Conservation (phyloP, 2,113 vertebrate species). For the Neogobius melanostomus region DNA sequence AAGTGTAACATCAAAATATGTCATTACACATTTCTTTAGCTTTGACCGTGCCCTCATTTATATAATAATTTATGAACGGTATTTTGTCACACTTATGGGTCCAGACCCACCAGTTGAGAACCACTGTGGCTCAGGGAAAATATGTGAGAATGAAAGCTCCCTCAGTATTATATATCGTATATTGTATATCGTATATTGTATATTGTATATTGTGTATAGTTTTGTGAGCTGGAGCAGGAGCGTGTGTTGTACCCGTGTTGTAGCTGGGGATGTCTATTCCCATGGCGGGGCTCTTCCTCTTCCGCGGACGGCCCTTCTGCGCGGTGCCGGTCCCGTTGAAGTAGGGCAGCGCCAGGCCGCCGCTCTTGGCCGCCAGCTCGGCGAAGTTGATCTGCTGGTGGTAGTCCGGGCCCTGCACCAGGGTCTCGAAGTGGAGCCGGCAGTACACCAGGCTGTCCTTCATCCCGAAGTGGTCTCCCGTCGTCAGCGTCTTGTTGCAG, state of each 20-base stretch:
- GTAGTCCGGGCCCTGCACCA: conserved; percentile 94
- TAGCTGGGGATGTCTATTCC: conserved; percentile 95
- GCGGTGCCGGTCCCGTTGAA: conserved; percentile 95
- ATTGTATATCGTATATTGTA: no score
- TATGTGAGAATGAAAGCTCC: no score
- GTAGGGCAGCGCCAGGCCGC: conserved; percentile 87
- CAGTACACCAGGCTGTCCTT: conserved; percentile 99
- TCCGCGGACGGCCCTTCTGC: conserved; percentile 96
- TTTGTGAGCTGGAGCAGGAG: no score
- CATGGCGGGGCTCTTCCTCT: conserved; percentile 94
- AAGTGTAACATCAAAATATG: no score
- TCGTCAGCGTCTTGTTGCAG: conserved; percentile 98
- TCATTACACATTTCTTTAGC: no score
- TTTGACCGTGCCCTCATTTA: no score
- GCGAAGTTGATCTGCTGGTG: conserved; percentile 93
- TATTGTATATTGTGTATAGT: no score
- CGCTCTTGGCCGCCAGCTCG: conserved; percentile 94
- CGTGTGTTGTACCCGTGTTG: conserved; percentile 86
- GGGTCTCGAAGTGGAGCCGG: conserved; percentile 97
- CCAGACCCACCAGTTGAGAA: no score
- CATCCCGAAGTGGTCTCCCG: conserved; percentile 99
- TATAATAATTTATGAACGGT: no score
- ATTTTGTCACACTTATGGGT: no score
- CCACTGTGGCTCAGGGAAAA: no score
- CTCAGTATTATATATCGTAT: no score